Base-by-base conservation (phyloP, 1,140 invertebrate species). In the Pachyrhynchus sulphureomaculatus region DNA sequence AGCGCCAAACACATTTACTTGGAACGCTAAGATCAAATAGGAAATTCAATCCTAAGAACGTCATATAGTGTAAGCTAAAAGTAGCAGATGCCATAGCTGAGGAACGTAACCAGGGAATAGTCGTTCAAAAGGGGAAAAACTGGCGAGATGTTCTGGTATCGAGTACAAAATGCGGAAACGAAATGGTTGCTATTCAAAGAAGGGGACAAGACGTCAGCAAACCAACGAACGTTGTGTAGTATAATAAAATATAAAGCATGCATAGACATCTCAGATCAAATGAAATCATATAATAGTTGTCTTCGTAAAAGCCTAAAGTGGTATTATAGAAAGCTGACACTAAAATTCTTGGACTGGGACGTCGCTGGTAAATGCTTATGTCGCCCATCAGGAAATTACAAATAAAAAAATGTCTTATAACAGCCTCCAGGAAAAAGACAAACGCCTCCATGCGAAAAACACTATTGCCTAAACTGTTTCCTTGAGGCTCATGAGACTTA, bases 301-400 rank as follows among this genome's bases (percentile, higher is more conserved):
- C 62, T 75, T 18, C 62, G 69, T 54, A 67, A 67, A 68, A 63
- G 65, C 42, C 33, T 75, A 20, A 75, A 75, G 21, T 76, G 72
- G 74, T 76, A 70, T n/a, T n/a, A n/a, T 34, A 41, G 69, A 36
- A 77, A 77, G 60, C 34, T 75, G 26, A 67, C 63, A 6, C 54
- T 75, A 48, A 66, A 75, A 62, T 53, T 74, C 1, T 48, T 76
- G n/a, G 17, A 62, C 71, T 47, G 71, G 70, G 12, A 72, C 67
- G 47, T 58, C 65, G 2, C 21, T 74, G 34, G 63, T 74, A 45
- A 74, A 73, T 47, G 64, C 68, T 23, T 68, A 64, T 48, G 44
- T 67, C 0, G 36, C 73, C 47, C 64, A 68, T 56, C 62, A 49
- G 51, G 37, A 24, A 18, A 47, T 65, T 26, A 44, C 57, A 12